A percentile compares a stretch with the other conserved stretches of the same genome.
Evolutionary conservation across 2,797 vertebrate species (phyloP).

Genomic region (Prionace glauca): DNA sequence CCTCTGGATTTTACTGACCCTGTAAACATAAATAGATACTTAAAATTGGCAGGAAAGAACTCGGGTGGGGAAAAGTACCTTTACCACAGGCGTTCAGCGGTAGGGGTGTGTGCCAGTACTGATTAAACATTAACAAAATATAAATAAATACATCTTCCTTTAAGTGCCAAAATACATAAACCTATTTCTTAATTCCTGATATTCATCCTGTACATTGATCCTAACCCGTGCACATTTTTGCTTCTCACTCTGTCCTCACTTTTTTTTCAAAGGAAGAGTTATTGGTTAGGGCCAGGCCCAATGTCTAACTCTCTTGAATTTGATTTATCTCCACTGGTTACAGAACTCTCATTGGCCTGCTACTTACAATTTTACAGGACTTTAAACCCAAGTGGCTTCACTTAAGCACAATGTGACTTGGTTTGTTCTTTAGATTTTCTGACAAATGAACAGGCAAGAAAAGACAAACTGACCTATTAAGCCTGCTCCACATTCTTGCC

Average conservation of each 20-base stretch:
- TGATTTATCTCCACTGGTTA: not conserved
- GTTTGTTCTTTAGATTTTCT: not conserved
- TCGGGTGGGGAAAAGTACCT: not conserved
- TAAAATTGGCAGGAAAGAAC: slow-evolving; percentile 17
- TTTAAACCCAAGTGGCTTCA: not conserved
- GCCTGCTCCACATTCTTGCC: not conserved
- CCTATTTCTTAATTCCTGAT: not conserved
- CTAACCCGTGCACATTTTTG: not conserved
- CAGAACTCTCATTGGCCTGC: not conserved
- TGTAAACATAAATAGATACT: slow-evolving; percentile 27
- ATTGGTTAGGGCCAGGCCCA: not conserved
- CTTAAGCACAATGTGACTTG: not conserved
- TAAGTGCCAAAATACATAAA: not conserved
- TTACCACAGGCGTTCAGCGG: not conserved
- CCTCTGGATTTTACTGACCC: not conserved
- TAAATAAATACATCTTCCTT: not conserved
- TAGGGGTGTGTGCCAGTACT: slow-evolving; percentile 10
- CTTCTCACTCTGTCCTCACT: not conserved
- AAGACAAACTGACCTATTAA: not conserved
- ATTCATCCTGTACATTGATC: not conserved
- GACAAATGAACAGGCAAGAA: not conserved
- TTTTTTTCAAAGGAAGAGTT: not conserved
- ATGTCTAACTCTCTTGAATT: not conserved
- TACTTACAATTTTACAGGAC: not conserved
- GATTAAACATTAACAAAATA: slow-evolving; percentile 19